These are phyloP conservation scores for Ancistrus triradiatus DNA, from an alignment of 2,113 vertebrate genomes.

Conservation along the genomic window DNA sequence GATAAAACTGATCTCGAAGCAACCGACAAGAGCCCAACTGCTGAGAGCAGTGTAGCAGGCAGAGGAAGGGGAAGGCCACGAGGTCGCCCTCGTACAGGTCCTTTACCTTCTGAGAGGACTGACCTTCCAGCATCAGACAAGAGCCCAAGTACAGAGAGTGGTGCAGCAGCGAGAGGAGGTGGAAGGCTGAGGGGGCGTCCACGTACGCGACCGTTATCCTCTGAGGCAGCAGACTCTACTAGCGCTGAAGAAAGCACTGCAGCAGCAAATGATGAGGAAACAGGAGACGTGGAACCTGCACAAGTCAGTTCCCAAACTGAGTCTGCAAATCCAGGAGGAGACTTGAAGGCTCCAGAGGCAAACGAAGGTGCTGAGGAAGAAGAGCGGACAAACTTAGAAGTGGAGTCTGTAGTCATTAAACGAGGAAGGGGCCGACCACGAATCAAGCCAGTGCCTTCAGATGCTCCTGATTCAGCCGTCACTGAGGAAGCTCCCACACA, in stretches of 20 bases:
- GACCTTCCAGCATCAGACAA: constrained; percentile 17
- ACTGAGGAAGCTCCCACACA: neutral
- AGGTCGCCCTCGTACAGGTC: constrained; percentile 23
- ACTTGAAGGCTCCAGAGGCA: neutral
- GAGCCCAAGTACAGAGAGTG: neutral
- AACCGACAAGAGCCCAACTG: neutral
- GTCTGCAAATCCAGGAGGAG: neutral
- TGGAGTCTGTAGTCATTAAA: constrained; percentile 10
- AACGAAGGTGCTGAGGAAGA: neutral
- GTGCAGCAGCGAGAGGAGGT: constrained; percentile 42
- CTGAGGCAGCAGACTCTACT: constrained; percentile 11
- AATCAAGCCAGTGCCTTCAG: constrained; percentile 17
- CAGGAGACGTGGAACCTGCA: neutral
- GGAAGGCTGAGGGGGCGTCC: constrained; percentile 50
- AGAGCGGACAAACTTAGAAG: neutral
- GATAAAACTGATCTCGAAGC: constrained; percentile 8
- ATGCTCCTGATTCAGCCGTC: neutral
- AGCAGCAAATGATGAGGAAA: constrained; percentile 11
- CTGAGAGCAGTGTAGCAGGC: constrained; percentile 10
- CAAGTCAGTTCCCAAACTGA: neutral
- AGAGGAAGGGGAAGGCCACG: constrained; percentile 51
- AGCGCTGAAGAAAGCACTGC: constrained; percentile 6
- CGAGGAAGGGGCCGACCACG: constrained; percentile 40
- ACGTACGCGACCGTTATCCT: constrained; percentile 14
- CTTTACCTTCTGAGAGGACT: constrained; percentile 1